Percentiles rank a stretch among this genome's conserved stretches.
These are phyloP conservation scores for Brachionichthys hirsutus DNA, from an alignment of 2,113 vertebrate genomes.

Conservation along the genomic window DNA sequence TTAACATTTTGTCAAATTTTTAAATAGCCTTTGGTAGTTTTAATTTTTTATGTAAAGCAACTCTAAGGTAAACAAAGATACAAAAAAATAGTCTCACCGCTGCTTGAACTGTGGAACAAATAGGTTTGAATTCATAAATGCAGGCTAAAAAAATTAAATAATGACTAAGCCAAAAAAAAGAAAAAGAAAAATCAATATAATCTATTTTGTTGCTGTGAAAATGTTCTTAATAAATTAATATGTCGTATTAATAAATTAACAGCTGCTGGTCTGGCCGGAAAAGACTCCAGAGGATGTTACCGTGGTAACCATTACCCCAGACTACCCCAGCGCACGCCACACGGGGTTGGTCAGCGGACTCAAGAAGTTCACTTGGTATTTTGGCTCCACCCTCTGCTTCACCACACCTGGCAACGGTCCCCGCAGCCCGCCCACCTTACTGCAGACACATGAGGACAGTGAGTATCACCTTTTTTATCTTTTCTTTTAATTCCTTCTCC, in stretches of 20 bases:
- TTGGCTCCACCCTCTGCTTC: conserved; percentile 88
- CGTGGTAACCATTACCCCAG: conserved; percentile 87
- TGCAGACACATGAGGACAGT: conserved; percentile 92
- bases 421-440: conserved; percentile 79
- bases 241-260: background rate
- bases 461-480: conserved; percentile 64
- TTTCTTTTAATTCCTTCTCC: too few species aligned
- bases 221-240: background rate
- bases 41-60: conserved; percentile 28
- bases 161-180: conserved; percentile 21
- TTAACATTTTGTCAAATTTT: conserved; percentile 19
- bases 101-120: conserved; percentile 4
- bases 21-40: conserved; percentile 28
- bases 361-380: conserved; percentile 89
- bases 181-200: conserved; percentile 11
- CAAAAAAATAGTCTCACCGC: conserved; percentile 23
- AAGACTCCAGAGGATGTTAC: conserved; percentile 78
- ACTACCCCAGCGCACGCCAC: conserved; percentile 87
- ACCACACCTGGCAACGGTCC: conserved; percentile 94
- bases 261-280: conserved; percentile 88
- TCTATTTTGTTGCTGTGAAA: conserved; percentile 2
- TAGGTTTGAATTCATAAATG: conserved; percentile 27
- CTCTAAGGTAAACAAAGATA: conserved; percentile 5
- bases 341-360: conserved; percentile 84
- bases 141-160: conserved; percentile 27